Base-by-base conservation (phyloP, 2,113 vertebrate genomes). In the Ageneiosus marmoratus region DNA sequence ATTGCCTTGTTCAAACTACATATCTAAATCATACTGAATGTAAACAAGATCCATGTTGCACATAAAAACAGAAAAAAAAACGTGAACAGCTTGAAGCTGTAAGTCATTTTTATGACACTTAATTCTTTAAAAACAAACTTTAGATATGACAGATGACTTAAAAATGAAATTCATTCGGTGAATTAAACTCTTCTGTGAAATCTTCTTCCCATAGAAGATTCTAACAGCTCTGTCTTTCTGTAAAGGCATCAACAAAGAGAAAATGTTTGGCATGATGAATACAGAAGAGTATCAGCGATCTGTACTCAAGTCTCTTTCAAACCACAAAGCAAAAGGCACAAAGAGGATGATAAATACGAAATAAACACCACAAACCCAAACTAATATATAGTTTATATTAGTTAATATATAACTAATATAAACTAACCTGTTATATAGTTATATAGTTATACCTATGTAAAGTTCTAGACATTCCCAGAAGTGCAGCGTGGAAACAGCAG, bases 401-500 rank as follows among this genome's bases (percentile, higher is more conserved):
- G n/a, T n/a, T n/a, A n/a, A n/a, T n/a, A n/a, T n/a, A n/a, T n/a
- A n/a, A n/a, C n/a, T n/a, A n/a, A n/a, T n/a, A n/a, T n/a, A n/a
- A n/a, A n/a, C n/a, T n/a, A n/a, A n/a, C n/a, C n/a, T n/a, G n/a
- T n/a, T n/a, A n/a, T n/a, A n/a, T n/a, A n/a, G n/a, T n/a, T n/a
- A n/a, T n/a, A n/a, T n/a, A n/a, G n/a, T n/a, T n/a, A n/a, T n/a
- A n/a, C n/a, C n/a, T n/a, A n/a, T n/a, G 9, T 50, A 50, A 50
- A 2, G 48, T 50, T 75, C 16, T 16, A 74, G 50, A 75, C 10
- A 1, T 51, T 72, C 65, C 44, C 46, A 67, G 4, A 55, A 85
- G 74, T 60, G 63, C 62, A 56, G 32, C 37, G 9, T 82, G n/a
- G 53, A 82, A 79, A 72, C 13, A 85, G 75, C 75, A 79, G 84